phyloP scores from a whole-genome alignment of 2,888 invertebrate species.

The Brachynemurus nebulosus region DNA sequence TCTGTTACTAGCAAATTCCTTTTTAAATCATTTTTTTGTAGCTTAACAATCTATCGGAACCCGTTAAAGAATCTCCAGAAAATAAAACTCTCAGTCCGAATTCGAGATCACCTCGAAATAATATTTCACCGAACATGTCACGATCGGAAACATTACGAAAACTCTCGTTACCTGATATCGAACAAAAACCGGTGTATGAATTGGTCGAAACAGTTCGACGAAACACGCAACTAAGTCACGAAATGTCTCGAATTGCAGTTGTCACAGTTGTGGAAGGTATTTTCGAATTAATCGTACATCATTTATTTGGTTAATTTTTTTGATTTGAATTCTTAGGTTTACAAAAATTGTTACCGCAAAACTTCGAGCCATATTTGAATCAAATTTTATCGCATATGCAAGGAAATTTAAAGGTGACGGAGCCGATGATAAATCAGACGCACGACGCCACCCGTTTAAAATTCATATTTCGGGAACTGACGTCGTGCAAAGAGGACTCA shows the following conservation, averaged over 20 bases:
- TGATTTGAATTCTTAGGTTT: constrained; percentile 28
- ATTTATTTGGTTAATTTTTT: constrained; percentile 13
- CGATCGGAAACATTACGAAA: constrained; percentile 21
- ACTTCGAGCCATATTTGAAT: constrained; percentile 43
- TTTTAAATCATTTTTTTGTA: too few species aligned
- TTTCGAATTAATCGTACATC: neutral
- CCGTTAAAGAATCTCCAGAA: too few species aligned
- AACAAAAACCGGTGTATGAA: constrained; percentile 50
- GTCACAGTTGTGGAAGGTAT: constrained; percentile 50
- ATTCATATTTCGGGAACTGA: constrained; percentile 69
- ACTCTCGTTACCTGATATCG: constrained; percentile 32
- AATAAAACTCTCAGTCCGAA: neutral
- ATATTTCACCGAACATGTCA: neutral
- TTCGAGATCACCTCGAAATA: neutral
- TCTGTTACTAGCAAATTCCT: too few species aligned
- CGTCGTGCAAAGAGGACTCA: constrained; percentile 84
- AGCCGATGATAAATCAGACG: constrained; percentile 62
- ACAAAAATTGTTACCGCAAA: constrained; percentile 41
- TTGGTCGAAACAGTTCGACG: constrained; percentile 66
- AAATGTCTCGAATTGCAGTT: constrained; percentile 72
- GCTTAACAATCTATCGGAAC: too few species aligned
- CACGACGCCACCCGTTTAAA: constrained; percentile 73
- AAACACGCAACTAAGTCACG: constrained; percentile 74
- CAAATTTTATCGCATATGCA: constrained; percentile 41
- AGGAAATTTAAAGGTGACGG: constrained; percentile 42